Evolutionary conservation across 2,113 vertebrate genomes (phyloP).

Genomic region (Abramis brama): DNA sequence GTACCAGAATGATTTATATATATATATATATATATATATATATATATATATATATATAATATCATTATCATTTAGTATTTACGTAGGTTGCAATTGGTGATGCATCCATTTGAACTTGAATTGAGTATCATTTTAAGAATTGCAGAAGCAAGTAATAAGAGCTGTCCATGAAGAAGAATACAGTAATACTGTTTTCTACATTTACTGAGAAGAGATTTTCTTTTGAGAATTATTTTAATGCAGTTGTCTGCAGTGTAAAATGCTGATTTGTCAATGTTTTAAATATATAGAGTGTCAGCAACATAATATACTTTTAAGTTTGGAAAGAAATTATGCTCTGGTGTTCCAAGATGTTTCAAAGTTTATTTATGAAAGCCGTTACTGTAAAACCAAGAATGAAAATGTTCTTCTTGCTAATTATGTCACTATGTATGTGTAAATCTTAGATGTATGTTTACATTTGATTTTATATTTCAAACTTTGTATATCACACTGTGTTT

Average conservation of each 20-base stretch:
- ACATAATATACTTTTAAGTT: neutral
- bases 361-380: neutral
- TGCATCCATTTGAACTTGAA: neutral
- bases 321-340: neutral
- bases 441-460: constrained; percentile 28
- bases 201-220: neutral
- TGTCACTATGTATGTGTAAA: neutral
- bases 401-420: neutral
- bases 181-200: constrained; percentile 2
- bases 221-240: neutral
- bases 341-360: neutral
- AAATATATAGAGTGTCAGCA: neutral
- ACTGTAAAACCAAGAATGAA: neutral
- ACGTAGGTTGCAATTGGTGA: neutral
- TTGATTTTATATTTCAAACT: neutral
- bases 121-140: neutral
- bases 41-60: neutral
- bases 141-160: neutral
- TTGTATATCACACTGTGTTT: neutral
- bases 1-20: neutral
- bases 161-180: constrained; percentile 16
- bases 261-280: neutral
- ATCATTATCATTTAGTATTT: neutral
- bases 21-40: neutral
- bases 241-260: constrained; percentile 4